A percentile compares a stretch with the other conserved stretches of the same genome.
These are phyloP conservation scores for Cryptocheilus praepositus DNA, from an alignment of 2,888 invertebrate species.

Conservation along the genomic window DNA sequence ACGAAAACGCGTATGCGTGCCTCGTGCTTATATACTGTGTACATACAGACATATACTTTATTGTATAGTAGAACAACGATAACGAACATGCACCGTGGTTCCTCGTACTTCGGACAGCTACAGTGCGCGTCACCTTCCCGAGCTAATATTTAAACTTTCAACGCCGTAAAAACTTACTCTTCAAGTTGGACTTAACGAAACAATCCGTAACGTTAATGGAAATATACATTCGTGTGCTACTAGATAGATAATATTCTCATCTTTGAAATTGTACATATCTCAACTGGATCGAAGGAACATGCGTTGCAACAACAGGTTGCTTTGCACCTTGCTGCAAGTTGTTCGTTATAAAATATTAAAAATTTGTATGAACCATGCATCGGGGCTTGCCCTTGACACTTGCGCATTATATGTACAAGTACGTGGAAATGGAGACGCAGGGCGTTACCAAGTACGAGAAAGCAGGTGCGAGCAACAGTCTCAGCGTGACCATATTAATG, in stretches of 20 bases:
- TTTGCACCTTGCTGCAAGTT: too few species aligned
- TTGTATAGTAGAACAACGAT: constrained; percentile 36
- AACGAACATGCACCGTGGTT: constrained; percentile 40
- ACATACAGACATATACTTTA: constrained; percentile 12
- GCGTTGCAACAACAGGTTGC: too few species aligned
- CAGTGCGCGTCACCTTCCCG: neutral
- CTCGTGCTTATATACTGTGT: constrained; percentile 5
- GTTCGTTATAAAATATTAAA: too few species aligned
- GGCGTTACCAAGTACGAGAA: constrained; percentile 6
- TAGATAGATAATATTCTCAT: too few species aligned
- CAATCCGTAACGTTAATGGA: constrained; percentile 31
- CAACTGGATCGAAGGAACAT: too few species aligned
- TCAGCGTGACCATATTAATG: constrained; percentile 4
- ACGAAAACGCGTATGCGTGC: constrained; percentile 22
- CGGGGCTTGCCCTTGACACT: neutral
- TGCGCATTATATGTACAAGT: constrained; percentile 3
- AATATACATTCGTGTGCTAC: constrained; percentile 18
- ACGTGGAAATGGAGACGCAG: too few species aligned
- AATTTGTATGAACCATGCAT: too few species aligned
- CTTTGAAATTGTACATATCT: too few species aligned
- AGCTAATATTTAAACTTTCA: constrained; percentile 41
- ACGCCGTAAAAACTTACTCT: constrained; percentile 32
- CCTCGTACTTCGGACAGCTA: constrained; percentile 23
- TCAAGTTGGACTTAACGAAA: constrained; percentile 33
- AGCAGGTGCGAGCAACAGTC: constrained; percentile 19